Evolutionary conservation across 2,888 invertebrate species (phyloP), one percentile per base, ranked within the genome.

Genomic region (Drosophila koepferae): DNA sequence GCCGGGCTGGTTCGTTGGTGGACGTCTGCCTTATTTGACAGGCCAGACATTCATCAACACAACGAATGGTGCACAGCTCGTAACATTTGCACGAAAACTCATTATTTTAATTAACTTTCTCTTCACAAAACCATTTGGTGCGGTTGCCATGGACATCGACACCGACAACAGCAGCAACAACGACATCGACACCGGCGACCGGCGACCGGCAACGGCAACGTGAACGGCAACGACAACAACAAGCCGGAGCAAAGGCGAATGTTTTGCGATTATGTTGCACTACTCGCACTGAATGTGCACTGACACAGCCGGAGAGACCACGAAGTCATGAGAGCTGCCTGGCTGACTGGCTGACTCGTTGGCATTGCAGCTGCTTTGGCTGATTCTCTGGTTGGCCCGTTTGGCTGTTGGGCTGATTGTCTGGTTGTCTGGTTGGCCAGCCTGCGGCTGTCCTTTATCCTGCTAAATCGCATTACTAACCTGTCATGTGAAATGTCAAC

Each of bases 81-180:
- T 77, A 80, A 67, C 77, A 72, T 83, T 80, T 75, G 81, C 83
- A 81, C 78, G 81, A 86, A 91, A 90, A 90, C 87, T 90, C 87
- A 91, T 91, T 91, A 91, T 91, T 91, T 91, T 91, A 91, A 91
- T 91, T 91, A 91, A 91, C 91, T 91, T 91, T 91, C 90, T 89
- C 91, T 91, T 87, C 84, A 89, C 81, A 85, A 78, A 80, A 81
- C 74, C 81, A 80, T 80, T 73, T 77, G 74, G 77, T 80, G 77
- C 60, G 88, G 76, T 79, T 79, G 73, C 75, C 80, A 77, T 80
- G 71, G 74, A 80, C 73, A 80, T 78, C 80, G 76, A 84, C 80
- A 76, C 69, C 72, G 78, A 49, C 78, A 80, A 65, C 61, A 65
- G 3, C 46, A 58, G 12, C 64, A 41, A 41, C 72, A 78, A 65